A percentile compares a stretch with the other conserved stretches of the same genome.
Conservation (phyloP, 2,113 vertebrate genomes). For the Aegithalos caudatus region DNA sequence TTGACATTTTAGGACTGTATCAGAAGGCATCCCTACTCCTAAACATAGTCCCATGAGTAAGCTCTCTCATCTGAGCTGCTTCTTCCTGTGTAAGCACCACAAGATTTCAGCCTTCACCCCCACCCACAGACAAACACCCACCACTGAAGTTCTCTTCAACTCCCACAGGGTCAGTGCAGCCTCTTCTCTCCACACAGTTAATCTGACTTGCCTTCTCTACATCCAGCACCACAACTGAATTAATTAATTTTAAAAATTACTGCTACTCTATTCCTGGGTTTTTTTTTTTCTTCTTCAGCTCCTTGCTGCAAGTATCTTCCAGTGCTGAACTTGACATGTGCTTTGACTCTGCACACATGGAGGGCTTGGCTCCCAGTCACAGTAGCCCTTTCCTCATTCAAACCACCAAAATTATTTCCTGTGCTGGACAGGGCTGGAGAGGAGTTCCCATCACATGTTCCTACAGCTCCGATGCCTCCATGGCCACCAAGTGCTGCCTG, state of each 20-base stretch:
- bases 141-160: not conserved
- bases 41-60: not conserved
- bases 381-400: not conserved
- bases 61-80: not conserved
- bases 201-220: not conserved
- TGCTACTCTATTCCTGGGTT: fast-evolving
- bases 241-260: not conserved
- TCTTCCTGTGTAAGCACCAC: not conserved
- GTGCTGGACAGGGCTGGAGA: not conserved
- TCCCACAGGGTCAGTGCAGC: fast-evolving
- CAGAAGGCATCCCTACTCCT: not conserved
- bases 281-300: not conserved
- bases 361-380: not conserved
- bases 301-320: not conserved
- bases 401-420: not conserved
- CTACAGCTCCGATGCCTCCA: fast-evolving
- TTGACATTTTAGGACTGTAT: not conserved
- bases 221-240: not conserved
- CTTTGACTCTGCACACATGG: not conserved
- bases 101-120: not conserved
- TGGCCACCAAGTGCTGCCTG: fast-evolving
- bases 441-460: fast-evolving
- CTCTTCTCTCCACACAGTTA: not conserved
- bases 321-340: not conserved
- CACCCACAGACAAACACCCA: not conserved